Evolutionary conservation across 2,113 vertebrate genomes (phyloP).

Genomic region (Promerops cafer): DNA sequence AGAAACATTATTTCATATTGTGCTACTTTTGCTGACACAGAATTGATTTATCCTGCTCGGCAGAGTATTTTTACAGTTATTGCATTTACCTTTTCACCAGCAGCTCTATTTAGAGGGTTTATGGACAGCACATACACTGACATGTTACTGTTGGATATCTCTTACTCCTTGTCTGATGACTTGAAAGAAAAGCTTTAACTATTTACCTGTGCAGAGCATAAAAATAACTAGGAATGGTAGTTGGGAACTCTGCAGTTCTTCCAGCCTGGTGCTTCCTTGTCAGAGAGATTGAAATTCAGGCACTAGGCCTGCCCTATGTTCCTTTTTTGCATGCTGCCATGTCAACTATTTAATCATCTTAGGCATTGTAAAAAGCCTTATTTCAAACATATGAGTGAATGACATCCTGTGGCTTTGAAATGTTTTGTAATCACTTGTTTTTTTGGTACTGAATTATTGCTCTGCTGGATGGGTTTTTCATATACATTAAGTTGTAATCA

Average conservation of each 20-base stretch:
- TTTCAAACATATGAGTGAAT: not conserved
- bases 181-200: not conserved
- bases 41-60: not conserved
- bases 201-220: not conserved
- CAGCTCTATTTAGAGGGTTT: not conserved
- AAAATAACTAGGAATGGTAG: not conserved
- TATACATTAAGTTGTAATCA: not conserved
- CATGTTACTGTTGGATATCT: fast-evolving
- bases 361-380: not conserved
- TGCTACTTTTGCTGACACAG: not conserved
- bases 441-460: not conserved
- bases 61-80: not conserved
- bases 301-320: not conserved
- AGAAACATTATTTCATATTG: not conserved
- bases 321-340: not conserved
- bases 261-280: not conserved
- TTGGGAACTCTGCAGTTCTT: not conserved
- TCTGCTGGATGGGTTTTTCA: not conserved
- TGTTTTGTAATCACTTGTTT: not conserved
- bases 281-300: not conserved
- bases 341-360: not conserved
- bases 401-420: not conserved
- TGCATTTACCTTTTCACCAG: not conserved
- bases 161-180: not conserved
- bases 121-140: not conserved